Percentiles rank a stretch among this genome's conserved stretches.
Conservation (phyloP, 2,797 vertebrate species). For the Tiaroga cobitis region DNA sequence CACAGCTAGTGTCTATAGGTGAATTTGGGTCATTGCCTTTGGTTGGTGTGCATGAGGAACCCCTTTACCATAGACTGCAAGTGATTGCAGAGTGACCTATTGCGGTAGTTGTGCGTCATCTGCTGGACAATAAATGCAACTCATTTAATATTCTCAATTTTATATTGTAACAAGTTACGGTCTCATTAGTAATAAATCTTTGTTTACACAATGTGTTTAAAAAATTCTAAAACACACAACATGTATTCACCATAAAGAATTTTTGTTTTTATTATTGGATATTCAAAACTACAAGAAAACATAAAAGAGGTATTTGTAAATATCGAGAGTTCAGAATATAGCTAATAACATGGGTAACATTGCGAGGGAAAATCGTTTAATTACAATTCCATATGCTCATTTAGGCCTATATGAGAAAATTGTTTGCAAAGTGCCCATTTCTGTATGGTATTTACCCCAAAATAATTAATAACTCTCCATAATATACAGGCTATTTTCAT, state of each 20-base stretch:
- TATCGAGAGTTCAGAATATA: too few species aligned
- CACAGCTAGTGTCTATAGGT: background rate
- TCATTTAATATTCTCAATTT: background rate
- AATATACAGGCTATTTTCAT: background rate
- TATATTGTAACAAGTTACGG: too few species aligned
- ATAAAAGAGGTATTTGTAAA: background rate
- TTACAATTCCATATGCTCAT: background rate
- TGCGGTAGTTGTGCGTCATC: background rate
- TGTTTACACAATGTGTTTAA: background rate
- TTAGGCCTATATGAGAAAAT: background rate
- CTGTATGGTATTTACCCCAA: background rate
- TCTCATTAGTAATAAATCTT: background rate
- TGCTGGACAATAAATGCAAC: slow-evolving; percentile 14
- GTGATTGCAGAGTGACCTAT: background rate
- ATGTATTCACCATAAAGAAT: background rate
- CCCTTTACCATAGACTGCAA: background rate
- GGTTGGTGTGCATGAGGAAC: background rate
- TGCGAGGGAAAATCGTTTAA: background rate
- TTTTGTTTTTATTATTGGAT: background rate
- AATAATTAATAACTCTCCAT: background rate
- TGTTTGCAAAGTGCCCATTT: background rate
- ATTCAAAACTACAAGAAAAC: background rate
- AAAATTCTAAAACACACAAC: background rate
- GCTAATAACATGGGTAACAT: background rate
- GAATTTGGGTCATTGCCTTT: background rate